A percentile compares a stretch with the other conserved stretches of the same genome.
phyloP scores from a whole-genome alignment of 2,888 invertebrate genomes.

The Iselma pallidipennis region DNA sequence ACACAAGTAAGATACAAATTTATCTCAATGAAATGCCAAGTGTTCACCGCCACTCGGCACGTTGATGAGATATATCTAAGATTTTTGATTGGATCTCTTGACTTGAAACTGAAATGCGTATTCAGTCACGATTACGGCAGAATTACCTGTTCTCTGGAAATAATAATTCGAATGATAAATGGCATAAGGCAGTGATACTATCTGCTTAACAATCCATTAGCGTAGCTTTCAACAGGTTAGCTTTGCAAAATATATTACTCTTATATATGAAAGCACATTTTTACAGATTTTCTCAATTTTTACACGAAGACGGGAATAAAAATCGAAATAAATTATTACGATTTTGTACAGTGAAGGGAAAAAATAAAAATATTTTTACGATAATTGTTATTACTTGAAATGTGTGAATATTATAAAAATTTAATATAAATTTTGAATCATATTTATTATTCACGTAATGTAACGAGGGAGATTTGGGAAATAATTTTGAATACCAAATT shows the following conservation, averaged over 20 bases:
- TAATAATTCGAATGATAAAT: slow-evolving; percentile 36
- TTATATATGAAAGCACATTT: slow-evolving; percentile 19
- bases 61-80: too few relatives aligned
- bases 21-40: too few relatives aligned
- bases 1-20: too few relatives aligned
- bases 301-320: too few relatives aligned
- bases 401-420: background rate
- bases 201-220: slow-evolving; percentile 38
- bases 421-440: slow-evolving; percentile 10
- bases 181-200: slow-evolving; percentile 30
- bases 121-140: slow-evolving; percentile 12
- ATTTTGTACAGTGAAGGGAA: too few relatives aligned
- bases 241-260: slow-evolving; percentile 33
- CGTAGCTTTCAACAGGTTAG: slow-evolving; percentile 35
- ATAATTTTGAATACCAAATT: slow-evolving; percentile 9
- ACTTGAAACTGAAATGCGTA: background rate
- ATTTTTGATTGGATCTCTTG: too few relatives aligned
- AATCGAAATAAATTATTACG: too few relatives aligned
- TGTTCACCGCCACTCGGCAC: too few relatives aligned
- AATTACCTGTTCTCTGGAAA: slow-evolving; percentile 18
- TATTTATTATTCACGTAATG: slow-evolving; percentile 21
- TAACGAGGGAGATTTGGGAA: slow-evolving; percentile 11
- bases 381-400: too few relatives aligned
- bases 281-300: slow-evolving; percentile 21
- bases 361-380: too few relatives aligned